Conservation (phyloP, 2,113 vertebrate genomes). For the Tragulus kanchil region DNA sequence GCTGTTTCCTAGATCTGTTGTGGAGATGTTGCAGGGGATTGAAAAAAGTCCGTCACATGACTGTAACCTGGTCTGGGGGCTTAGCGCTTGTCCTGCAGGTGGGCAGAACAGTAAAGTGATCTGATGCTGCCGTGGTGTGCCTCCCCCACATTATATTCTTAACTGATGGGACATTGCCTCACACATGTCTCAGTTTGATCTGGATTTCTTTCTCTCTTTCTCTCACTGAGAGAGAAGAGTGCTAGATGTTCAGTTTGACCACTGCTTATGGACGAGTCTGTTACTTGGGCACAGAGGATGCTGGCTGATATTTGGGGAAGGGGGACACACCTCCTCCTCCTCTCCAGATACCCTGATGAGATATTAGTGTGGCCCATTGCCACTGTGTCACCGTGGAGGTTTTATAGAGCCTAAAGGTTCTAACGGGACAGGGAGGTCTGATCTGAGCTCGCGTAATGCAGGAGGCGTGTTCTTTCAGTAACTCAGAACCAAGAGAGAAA, state of each 20-base stretch:
- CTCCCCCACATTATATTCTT: neutral
- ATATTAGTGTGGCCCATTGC: neutral
- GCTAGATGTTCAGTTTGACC: neutral
- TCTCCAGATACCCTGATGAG: neutral
- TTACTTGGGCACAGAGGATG: neutral
- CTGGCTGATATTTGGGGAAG: neutral
- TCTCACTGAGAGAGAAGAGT: neutral
- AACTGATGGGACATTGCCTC: neutral
- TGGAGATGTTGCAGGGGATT: neutral
- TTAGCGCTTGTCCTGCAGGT: neutral
- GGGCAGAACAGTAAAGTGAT: neutral
- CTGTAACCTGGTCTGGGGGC: neutral
- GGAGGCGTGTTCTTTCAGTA: neutral
- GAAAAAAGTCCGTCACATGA: neutral
- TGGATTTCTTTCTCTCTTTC: neutral
- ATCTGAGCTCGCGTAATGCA: neutral
- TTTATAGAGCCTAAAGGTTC: neutral
- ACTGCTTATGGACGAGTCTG: neutral
- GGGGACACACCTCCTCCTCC: neutral
- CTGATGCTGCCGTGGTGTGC: neutral
- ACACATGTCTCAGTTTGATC: neutral
- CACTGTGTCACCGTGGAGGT: neutral
- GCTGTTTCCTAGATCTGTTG: neutral
- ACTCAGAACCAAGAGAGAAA: neutral
- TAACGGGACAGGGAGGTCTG: neutral